Evolutionary conservation across 1,140 invertebrate genomes (phyloP).

Genomic region (Euschistus heros): DNA sequence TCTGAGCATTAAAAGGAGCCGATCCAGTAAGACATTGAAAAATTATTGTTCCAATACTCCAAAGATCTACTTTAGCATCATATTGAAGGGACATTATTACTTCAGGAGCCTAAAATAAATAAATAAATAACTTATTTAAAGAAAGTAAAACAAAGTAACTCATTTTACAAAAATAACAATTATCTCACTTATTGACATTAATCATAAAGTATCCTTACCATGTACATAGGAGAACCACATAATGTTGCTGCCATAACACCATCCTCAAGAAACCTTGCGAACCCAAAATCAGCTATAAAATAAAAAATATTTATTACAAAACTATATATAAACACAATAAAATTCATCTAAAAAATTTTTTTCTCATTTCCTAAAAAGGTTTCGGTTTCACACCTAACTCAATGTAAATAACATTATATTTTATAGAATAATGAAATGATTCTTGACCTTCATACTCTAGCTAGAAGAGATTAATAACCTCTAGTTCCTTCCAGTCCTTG

Average conservation of each 20-base stretch:
- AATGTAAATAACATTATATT: too few species aligned
- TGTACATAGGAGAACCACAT: constrained; percentile 99
- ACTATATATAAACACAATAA: too few species aligned
- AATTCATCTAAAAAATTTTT: too few species aligned
- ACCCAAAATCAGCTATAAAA: constrained; percentile 92
- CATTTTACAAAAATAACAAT: not conserved
- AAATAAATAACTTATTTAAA: too few species aligned
- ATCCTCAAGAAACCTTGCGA: constrained; percentile 94
- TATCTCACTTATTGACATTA: too few species aligned
- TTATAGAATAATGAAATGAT: too few species aligned
- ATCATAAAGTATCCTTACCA: constrained; percentile 49
- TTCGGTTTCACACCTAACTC: too few species aligned
- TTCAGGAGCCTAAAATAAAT: constrained; percentile 70
- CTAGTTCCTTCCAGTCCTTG: too few species aligned
- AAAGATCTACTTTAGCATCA: constrained; percentile 96
- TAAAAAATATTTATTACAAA: too few species aligned
- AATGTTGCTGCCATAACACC: constrained; percentile 99
- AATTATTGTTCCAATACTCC: constrained; percentile 97
- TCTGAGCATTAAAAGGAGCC: constrained; percentile 95
- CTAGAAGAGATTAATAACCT: too few species aligned
- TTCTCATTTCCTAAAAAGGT: too few species aligned
- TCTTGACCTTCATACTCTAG: too few species aligned
- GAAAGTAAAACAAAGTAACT: not conserved
- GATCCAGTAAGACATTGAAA: constrained; percentile 98
- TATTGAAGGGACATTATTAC: constrained; percentile 99